Percentiles rank a stretch among this genome's conserved stretches.
phyloP scores from a whole-genome alignment of 2,113 vertebrate genomes.

The Raja brachyura region DNA sequence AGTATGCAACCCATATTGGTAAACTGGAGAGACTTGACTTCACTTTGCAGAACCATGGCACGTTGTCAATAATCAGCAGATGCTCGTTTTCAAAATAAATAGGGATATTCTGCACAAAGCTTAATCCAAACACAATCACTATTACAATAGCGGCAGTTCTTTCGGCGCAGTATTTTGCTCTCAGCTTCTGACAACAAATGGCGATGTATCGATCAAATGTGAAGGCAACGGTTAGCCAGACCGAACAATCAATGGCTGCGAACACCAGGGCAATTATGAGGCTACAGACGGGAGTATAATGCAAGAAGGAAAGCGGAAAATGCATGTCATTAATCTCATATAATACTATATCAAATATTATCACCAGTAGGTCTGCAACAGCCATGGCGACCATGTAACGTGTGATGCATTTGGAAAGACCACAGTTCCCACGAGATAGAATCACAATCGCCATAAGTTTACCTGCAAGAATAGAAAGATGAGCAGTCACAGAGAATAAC shows the following conservation, averaged over 20 bases:
- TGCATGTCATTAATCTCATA: background rate
- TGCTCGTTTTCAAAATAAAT: background rate
- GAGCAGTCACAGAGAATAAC: no score
- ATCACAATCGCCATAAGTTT: background rate
- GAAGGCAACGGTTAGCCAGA: background rate
- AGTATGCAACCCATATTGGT: background rate
- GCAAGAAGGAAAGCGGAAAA: background rate
- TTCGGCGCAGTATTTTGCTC: background rate
- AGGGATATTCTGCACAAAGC: background rate
- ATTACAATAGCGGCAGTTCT: background rate
- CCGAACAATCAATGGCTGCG: background rate
- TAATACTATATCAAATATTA: background rate
- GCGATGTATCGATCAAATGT: background rate
- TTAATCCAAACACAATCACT: background rate
- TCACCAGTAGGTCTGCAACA: background rate
- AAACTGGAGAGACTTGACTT: background rate
- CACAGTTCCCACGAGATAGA: background rate
- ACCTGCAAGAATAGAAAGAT: background rate
- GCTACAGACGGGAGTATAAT: background rate
- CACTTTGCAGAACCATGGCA: background rate
- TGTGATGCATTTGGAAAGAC: background rate
- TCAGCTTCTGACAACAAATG: background rate
- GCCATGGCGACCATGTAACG: background rate
- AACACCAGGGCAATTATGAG: background rate
- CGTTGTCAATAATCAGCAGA: background rate